A percentile compares a stretch with the other conserved stretches of the same genome.
phyloP scores from a whole-genome alignment of 2,113 vertebrate species.

The Cyphomyrus discorhynchus region DNA sequence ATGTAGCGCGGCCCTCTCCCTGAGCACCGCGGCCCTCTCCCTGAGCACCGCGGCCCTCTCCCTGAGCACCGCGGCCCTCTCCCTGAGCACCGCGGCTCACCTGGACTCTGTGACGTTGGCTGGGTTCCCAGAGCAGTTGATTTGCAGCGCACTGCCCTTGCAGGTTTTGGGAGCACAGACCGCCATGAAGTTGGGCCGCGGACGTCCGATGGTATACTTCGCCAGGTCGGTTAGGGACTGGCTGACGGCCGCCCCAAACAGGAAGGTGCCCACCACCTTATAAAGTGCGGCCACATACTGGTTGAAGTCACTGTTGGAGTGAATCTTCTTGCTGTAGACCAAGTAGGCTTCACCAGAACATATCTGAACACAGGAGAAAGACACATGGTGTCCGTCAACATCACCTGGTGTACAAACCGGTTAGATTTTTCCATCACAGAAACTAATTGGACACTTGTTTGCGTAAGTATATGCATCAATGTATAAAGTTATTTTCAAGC shows the following conservation, averaged over 20 bases:
- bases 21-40: not conserved
- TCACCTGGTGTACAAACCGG: not conserved
- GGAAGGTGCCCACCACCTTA: constrained; percentile 78
- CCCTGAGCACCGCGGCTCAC: constrained; percentile 44
- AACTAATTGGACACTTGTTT: not conserved
- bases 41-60: not conserved
- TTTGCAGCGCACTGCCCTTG: constrained; percentile 59
- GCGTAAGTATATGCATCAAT: not conserved
- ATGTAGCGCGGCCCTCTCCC: not conserved
- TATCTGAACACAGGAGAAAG: constrained; percentile 57
- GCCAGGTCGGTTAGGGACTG: constrained; percentile 88
- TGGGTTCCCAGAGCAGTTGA: constrained; percentile 71
- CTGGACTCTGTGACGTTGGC: constrained; percentile 77
- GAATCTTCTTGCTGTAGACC: constrained; percentile 77
- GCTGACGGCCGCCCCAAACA: constrained; percentile 73
- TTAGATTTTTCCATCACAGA: not conserved
- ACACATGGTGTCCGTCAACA: not conserved
- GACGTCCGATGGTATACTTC: constrained; percentile 85
- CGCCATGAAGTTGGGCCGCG: constrained; percentile 82
- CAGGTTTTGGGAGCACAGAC: constrained; percentile 80
- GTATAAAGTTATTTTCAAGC: not conserved
- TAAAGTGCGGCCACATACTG: constrained; percentile 83
- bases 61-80: not conserved
- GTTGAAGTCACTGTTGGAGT: constrained; percentile 82
- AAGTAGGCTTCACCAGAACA: constrained; percentile 77